Conservation (phyloP, 2,888 invertebrate genomes). For the Torymus aiolomorphi region DNA sequence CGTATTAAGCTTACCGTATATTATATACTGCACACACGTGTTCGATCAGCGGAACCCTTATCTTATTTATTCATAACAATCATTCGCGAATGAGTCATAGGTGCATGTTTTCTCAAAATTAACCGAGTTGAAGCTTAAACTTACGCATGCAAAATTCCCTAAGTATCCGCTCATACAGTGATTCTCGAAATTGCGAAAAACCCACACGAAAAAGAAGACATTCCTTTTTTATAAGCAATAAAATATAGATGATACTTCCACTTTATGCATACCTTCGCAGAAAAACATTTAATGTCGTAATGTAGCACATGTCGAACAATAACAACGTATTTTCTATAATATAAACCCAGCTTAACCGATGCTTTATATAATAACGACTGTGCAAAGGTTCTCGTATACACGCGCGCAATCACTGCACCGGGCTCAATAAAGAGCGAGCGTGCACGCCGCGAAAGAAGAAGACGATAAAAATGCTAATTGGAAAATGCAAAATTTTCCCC, state of each 20-base stretch:
- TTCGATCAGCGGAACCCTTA: slow-evolving; percentile 4
- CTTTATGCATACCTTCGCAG: too few relatives aligned
- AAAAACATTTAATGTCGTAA: slow-evolving; percentile 30
- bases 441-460: not conserved
- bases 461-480: slow-evolving; percentile 34
- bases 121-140: not conserved
- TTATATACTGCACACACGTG: too few relatives aligned
- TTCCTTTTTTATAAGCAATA: too few relatives aligned
- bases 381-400: slow-evolving; percentile 10
- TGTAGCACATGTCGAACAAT: not conserved
- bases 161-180: too few relatives aligned
- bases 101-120: not conserved
- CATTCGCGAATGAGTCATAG: slow-evolving; percentile 9
- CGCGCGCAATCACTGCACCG: too few relatives aligned
- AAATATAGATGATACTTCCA: too few relatives aligned
- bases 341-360: slow-evolving; percentile 1
- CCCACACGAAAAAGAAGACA: too few relatives aligned
- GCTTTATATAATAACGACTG: slow-evolving; percentile 36
- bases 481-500: slow-evolving; percentile 24
- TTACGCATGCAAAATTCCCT: too few relatives aligned
- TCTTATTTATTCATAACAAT: slow-evolving; percentile 1
- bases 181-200: too few relatives aligned
- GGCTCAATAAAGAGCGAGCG: slow-evolving; percentile 12
- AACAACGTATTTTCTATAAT: slow-evolving; percentile 23
- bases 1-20: too few relatives aligned